These are phyloP conservation scores for Tachysurus fulvidraco DNA, from an alignment of 2,113 vertebrate genomes.

Conservation along the genomic window DNA sequence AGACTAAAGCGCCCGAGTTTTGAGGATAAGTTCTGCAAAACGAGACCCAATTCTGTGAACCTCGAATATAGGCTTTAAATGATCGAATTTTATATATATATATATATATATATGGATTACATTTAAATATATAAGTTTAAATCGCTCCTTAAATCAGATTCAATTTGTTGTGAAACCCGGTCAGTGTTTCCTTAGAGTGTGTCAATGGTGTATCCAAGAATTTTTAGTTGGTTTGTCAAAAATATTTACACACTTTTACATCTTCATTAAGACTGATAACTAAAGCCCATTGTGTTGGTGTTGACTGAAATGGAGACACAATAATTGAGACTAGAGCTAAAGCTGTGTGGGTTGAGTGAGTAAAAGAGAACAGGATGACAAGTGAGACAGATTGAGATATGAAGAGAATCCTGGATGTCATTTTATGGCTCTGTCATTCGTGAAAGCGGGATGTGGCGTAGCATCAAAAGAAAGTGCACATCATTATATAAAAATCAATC, in stretches of 20 bases:
- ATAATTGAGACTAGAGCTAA: neutral
- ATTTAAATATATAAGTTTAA: no score
- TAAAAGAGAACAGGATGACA: neutral
- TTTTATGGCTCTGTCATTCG: conserved; percentile 10
- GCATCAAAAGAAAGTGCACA: conserved; percentile 16
- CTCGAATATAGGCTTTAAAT: neutral
- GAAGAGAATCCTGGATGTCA: neutral
- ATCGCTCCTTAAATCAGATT: neutral
- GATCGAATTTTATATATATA: neutral
- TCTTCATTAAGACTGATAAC: neutral
- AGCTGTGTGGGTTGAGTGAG: neutral
- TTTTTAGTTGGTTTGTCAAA: neutral
- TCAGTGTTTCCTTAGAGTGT: neutral
- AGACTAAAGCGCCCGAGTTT: neutral
- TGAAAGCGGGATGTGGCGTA: neutral
- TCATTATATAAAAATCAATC: conserved; percentile 47
- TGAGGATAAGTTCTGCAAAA: neutral
- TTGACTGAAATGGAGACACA: neutral
- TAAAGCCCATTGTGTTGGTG: neutral
- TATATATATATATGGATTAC: no score
- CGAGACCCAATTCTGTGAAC: neutral
- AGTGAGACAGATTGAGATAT: neutral
- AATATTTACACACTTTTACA: neutral
- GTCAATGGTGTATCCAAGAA: neutral
- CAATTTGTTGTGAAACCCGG: neutral